Conservation (phyloP, 2,797 vertebrate genomes). For the Fringilla coelebs region DNA sequence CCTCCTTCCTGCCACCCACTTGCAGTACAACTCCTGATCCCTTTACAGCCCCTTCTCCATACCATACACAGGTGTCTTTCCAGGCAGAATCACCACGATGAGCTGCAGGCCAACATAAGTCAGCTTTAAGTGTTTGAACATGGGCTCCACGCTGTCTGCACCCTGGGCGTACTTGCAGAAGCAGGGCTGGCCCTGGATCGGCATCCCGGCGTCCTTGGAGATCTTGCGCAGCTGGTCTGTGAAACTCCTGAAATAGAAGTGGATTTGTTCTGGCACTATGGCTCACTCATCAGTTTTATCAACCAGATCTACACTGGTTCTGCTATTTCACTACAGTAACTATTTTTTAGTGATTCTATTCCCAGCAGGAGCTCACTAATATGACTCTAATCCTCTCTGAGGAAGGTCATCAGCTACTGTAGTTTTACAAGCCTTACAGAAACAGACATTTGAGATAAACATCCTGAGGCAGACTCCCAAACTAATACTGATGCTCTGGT, state of each 20-base stretch:
- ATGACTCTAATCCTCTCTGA: neutral
- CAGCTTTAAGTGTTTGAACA: slow-evolving; percentile 99
- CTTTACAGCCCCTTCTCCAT: slow-evolving; percentile 26
- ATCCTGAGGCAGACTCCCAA: neutral
- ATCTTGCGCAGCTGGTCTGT: slow-evolving; percentile 98
- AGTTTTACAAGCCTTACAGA: neutral
- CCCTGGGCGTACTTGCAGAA: slow-evolving; percentile 99
- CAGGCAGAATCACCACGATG: slow-evolving; percentile 97
- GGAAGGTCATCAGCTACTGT: neutral
- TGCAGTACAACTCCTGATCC: neutral
- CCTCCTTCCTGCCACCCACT: neutral
- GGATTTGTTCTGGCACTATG: neutral
- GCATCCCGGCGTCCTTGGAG: slow-evolving; percentile 98
- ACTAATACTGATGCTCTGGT: neutral
- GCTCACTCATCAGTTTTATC: neutral
- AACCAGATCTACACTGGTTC: neutral
- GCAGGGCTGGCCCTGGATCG: slow-evolving; percentile 97
- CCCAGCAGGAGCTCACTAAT: neutral
- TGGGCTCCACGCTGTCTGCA: slow-evolving; percentile 98
- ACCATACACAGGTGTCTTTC: slow-evolving; percentile 98
- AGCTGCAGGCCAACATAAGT: slow-evolving; percentile 98
- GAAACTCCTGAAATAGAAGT: slow-evolving; percentile 83
- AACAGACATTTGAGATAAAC: neutral
- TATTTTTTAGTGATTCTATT: neutral
- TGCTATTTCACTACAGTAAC: neutral